Base-by-base conservation (phyloP, 2,113 vertebrate genomes). In the Pelobates fuscus region DNA sequence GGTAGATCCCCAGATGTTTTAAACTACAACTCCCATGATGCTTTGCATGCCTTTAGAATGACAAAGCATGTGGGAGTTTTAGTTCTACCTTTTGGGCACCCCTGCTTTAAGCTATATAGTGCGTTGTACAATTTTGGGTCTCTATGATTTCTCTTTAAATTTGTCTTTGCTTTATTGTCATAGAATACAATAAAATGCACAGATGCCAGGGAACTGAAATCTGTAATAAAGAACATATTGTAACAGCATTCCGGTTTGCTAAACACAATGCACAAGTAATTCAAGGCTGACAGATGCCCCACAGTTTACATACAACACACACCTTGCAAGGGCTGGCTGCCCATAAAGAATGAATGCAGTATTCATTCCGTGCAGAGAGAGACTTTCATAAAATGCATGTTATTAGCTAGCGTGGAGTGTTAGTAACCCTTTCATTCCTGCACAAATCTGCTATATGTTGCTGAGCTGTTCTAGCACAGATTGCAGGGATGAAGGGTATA, bases 311-410 rank as follows among this genome's bases (percentile, higher is more conserved):
- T 43, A 67, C 57, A 76, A 54, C 1, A 65, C 52, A 79, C n/a
- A 67, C 63, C 70, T 63, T 78, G 44, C 4, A 8, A 63, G 60
- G 27, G 69, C 72, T 32, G 64, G 37, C 14, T 62, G 75, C 43
- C 49, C 49, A 2, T 27, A 41, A 12, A 60, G 46, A 54, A 75
- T 78, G 65, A 71, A 71, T 65, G 25, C 11, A 46, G 73, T 27
- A 2, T 79, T 72, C 14, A 68, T 14, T 30, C 71, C 44, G 49
- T 70, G 78, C 14, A 75, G 79, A 79, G 2, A 79, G 26, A 1
- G 67, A 15, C 55, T 37, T 25, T 49, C 46, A 20, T 58, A 65
- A 78, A 77, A 82, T 55, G 26, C 71, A 20, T 71, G 77, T 70
- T 52, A 70, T 67, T 75, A 70, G 8, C 43, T 70, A 17, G 18